Evolutionary conservation across 2,888 invertebrate genomes (phyloP), one percentile per base, ranked within the genome.

Genomic region (Mythimna impura): DNA sequence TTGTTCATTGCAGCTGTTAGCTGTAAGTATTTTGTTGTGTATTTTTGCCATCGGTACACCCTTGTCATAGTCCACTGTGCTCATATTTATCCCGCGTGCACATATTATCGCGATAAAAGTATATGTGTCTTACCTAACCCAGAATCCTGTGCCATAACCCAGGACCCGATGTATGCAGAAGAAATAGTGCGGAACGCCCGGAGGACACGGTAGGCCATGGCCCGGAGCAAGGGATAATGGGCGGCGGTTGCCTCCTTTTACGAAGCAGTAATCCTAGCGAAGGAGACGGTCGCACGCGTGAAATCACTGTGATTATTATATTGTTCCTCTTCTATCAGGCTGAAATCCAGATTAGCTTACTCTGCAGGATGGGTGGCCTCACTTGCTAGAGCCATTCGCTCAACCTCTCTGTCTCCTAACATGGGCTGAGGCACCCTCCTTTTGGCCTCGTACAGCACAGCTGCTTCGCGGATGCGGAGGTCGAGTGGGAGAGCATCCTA

Each of bases 11-110:
- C 76, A 1, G 54, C 58, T 12, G 81, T 61, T 54, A 65, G 58
- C 30, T 57, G 81, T 81, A 65, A 80, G 81, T 83, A 61, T 54
- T 47, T 25, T 36, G 20, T 52, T 20, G 3, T 8, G 20, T n/a
- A 8, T n/a, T 9, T 52, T 50, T 50, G 17, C 47, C 47, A 47
- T 17, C 47, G 17, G 17, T 47, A 1, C 47, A 17, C 17, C 17
- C 47, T 4, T 47, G 47, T 47, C 17, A 4, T 14, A 12, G 17
- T 17, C 47, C 6, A 50, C 2, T 2, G 25, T 25, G 25, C 25
- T 1, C 25, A 25, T 7, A 50, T 50, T 50, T 50, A 50, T 17
- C 20, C 50, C 43, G 14, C 14, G 43, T 43, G 5, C 43, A 14
- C 43, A 14, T 5, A 43, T 50, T 20, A 20, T 7, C 50, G 17